Base-by-base conservation (phyloP, 2,113 vertebrate species). In the Struthio camelus region DNA sequence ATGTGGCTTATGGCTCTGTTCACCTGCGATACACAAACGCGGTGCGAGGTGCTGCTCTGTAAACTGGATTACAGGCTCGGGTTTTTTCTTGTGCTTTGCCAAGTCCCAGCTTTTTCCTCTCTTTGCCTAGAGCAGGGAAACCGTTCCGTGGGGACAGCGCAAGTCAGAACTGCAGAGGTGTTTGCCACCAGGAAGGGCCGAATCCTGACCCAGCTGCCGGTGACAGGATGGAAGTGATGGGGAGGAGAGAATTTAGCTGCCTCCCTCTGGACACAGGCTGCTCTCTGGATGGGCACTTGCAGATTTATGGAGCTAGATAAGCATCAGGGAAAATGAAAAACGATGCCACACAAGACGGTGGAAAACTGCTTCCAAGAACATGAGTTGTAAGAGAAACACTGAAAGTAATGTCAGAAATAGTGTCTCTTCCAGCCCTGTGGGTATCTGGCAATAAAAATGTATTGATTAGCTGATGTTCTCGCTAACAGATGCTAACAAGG, bases 1-100 rank as follows among this genome's bases (percentile, higher is more conserved):
- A 97, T 70, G 50, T 97, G 84, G 89, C 97, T 97, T 72, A 59
- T 96, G 95, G 97, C 96, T 94, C 86, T 95, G 30, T 95, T 95
- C 84, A 96, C 91, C 91, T 97, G 95, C 4, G 6, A 54, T 27
- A 34, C 89, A 56, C 80, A 82, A 86, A 64, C 4, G 62, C 69
- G 75, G 70, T 92, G 75, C 10, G 23, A 93, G 36, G 78, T 87
- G 75, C 73, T 80, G 80, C 81, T 92, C 56, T 87, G 78, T 87
- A 95, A 94, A 92, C 36, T 82, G 90, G 86, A 95, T 95, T 94
- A 93, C 79, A 88, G 85, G 76, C 75, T 87, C 73, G 80, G 85
- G 69, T 82, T 88, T 89, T 93, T 91, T 93, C 66, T 93, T 61
- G 90, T 91, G 65, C n/a, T 27, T 61, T 96, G 97, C 89, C 95